Evolutionary conservation across 2,113 vertebrate species (phyloP), one percentile per base, ranked within the genome.

Genomic region (Baryphthengus martii): DNA sequence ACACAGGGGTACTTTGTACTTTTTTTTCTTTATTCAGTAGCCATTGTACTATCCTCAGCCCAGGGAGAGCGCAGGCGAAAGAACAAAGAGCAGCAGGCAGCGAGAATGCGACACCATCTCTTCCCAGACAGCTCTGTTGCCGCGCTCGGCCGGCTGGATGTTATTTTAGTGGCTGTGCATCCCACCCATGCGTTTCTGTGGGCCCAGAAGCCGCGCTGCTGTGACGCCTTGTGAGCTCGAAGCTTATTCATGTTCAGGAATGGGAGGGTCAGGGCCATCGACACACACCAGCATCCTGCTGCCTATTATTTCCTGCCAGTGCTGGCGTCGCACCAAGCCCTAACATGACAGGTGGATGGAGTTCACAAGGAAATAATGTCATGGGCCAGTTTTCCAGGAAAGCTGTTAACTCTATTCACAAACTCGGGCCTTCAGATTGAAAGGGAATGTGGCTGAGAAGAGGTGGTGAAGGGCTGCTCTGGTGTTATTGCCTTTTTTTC

Each of bases 221-320:
- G 76, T 95, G 97, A 98, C 95, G 96, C 95, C 90, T 90, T 66
- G 29, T 58, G 93, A 96, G 95, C 95, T 96, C 44, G 53, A 87
- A 95, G 93, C 95, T 96, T 97, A 97, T 98, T 98, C 98, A 98
- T 98, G 97, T 97, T 97, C 98, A 98, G 98, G 98, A 98, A 98
- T 98, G 98, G 98, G 98, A 98, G 98, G 98, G 98, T 98, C 96
- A 97, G 96, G 98, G 98, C 98, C 97, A 98, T 97, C 98, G 97
- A 98, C 98, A 98, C 97, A 98, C 98, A 98, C 98, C 98, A 55
- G 98, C 98, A 98, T 98, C 98, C 97, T 98, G 98, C 98, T 98
- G 98, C 98, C 98, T 98, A 98, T 98, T 98, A 98, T 98, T 98
- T 99, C 98, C 98, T 98, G 98, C 97, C 98, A 94, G 91, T 19